Evolutionary conservation across 2,797 vertebrate species (phyloP).

Genomic region (Echeneis naucrates): DNA sequence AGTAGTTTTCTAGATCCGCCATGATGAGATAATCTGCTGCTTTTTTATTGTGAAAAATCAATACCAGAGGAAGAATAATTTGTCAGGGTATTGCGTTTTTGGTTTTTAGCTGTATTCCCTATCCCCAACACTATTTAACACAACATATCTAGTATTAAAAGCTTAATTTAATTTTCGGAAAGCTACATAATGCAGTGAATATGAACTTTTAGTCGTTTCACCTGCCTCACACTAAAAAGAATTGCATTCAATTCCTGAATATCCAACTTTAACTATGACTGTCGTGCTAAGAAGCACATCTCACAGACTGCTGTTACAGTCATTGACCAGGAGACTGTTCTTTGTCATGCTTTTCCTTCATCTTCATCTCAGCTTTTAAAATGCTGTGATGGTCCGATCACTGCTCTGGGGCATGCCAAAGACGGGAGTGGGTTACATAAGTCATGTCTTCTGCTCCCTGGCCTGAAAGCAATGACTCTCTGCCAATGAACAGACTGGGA

Average conservation of each 20-base stretch:
- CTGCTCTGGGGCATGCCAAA: conserved; percentile 15
- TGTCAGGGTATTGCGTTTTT: too few relatives aligned
- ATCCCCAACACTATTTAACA: too few relatives aligned
- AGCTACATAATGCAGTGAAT: too few relatives aligned
- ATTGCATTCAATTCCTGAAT: conserved; percentile 10
- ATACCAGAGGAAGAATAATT: too few relatives aligned
- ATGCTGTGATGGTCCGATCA: conserved; percentile 32
- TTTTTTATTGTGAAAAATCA: too few relatives aligned
- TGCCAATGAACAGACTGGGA: conserved; percentile 16
- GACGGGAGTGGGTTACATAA: conserved; percentile 8
- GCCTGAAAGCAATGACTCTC: conserved; percentile 18
- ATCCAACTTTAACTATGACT: conserved; percentile 8
- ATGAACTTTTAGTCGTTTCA: conserved; percentile 20
- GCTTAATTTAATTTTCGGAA: too few relatives aligned
- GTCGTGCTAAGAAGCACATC: background rate
- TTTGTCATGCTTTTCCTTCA: background rate
- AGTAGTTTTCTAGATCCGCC: background rate
- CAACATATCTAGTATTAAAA: background rate
- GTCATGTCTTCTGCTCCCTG: conserved; percentile 12
- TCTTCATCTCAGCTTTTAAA: conserved; percentile 25
- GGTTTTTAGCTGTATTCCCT: too few relatives aligned
- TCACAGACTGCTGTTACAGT: background rate
- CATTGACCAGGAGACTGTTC: background rate
- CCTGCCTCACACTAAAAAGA: too few relatives aligned
- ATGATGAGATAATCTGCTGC: too few relatives aligned